phyloP scores from a whole-genome alignment of 23 tunicate genomes.

The Ascidia mentula region DNA sequence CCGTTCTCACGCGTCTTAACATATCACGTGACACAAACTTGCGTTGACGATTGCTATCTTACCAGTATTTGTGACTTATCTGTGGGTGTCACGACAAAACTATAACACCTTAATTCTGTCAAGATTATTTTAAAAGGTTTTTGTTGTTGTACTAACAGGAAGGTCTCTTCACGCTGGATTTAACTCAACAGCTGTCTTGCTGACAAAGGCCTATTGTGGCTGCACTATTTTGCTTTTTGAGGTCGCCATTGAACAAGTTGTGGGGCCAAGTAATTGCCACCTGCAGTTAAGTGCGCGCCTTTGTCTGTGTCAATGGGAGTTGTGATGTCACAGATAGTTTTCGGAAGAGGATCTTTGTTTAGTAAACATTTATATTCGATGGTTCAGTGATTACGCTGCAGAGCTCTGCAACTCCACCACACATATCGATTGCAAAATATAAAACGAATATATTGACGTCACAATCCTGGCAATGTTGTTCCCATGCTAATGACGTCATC shows the following conservation, averaged over 20 bases:
- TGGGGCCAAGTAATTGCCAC: not conserved
- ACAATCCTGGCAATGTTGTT: slow-evolving; percentile 64
- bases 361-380: not conserved
- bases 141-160: not conserved
- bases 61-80: not conserved
- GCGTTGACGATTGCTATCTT: not conserved
- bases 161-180: not conserved
- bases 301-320: not conserved
- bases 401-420: too few species aligned
- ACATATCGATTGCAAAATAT: too few species aligned
- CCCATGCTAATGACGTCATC: slow-evolving; percentile 86
- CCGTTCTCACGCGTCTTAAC: slow-evolving; percentile 1
- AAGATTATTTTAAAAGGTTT: not conserved
- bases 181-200: not conserved
- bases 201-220: not conserved
- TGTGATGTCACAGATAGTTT: not conserved
- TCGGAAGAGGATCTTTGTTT: not conserved
- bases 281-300: not conserved
- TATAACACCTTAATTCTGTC: not conserved
- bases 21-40: not conserved
- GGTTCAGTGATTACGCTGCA: too few species aligned
- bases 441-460: too few species aligned
- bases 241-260: not conserved
- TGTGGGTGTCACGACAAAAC: not conserved
- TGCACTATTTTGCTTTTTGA: not conserved